phyloP scores from a whole-genome alignment of 1,140 invertebrate genomes.

The Drosophila pandora region DNA sequence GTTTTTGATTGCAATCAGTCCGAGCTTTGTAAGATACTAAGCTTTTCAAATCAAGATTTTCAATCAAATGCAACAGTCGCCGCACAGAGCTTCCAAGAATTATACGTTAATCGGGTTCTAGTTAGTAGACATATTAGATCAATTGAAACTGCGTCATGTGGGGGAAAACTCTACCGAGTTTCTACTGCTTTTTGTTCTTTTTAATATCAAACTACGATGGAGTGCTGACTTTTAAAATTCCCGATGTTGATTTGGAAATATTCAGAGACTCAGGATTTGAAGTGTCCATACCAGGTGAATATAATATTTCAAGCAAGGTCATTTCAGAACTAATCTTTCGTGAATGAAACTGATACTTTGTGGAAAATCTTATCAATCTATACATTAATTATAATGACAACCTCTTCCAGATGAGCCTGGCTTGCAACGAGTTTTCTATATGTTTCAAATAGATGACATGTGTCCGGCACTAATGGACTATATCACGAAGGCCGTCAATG shows the following conservation, averaged over 20 bases:
- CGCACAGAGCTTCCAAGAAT: conserved; percentile 22
- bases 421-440: conserved; percentile 59
- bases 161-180: conserved; percentile 8
- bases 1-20: not conserved
- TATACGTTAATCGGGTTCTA: conserved; percentile 13
- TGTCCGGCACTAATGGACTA: conserved; percentile 69
- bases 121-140: conserved; percentile 21
- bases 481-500: conserved; percentile 47
- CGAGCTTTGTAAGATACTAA: conserved; percentile 25
- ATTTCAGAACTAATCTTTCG: not conserved
- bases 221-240: conserved; percentile 45
- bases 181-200: not conserved
- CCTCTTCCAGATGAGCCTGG: conserved; percentile 53
- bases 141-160: conserved; percentile 61
- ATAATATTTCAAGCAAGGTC: not conserved
- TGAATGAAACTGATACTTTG: not conserved
- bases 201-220: conserved; percentile 1
- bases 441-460: conserved; percentile 60
- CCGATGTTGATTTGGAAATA: conserved; percentile 54
- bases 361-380: too few relatives aligned
- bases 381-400: not conserved
- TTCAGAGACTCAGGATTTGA: conserved; percentile 51
- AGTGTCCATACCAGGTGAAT: conserved; percentile 69
- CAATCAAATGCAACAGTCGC: conserved; percentile 22
- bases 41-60: conserved; percentile 41